These are phyloP conservation scores for Petrosia ficiformis DNA, from an alignment of 37 sponge, comb jelly and placozoan genomes.

Conservation along the genomic window DNA sequence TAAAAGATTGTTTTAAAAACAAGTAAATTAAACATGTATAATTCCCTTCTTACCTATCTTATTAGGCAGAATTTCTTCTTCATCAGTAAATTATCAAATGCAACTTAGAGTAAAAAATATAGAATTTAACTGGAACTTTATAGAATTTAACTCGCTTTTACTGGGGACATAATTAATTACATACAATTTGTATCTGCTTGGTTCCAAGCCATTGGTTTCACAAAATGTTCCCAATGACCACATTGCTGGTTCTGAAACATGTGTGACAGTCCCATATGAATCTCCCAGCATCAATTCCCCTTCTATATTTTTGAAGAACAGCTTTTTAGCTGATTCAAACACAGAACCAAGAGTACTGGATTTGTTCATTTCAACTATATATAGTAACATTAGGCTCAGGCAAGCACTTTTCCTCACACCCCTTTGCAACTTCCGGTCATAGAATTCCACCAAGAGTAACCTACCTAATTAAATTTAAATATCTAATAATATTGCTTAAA, in stretches of 20 bases:
- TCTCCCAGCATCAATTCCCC: neutral
- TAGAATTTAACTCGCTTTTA: no score
- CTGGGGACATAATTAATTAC: no score
- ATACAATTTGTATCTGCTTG: neutral
- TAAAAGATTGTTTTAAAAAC: no score
- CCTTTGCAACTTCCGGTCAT: neutral
- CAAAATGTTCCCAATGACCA: neutral
- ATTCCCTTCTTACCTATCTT: no score
- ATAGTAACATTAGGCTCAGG: neutral
- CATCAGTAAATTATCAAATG: no score
- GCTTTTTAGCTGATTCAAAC: neutral
- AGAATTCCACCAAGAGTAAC: neutral
- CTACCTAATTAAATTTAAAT: no score
- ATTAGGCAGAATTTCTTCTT: no score
- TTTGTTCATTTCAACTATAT: neutral
- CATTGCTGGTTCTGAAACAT: neutral
- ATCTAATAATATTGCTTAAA: no score
- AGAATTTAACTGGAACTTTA: no score
- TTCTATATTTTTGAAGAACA: neutral
- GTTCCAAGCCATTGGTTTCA: neutral
- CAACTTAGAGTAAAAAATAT: no score
- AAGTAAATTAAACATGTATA: no score
- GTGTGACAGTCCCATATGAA: neutral
- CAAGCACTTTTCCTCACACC: neutral
- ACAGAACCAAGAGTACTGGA: neutral